Evolutionary conservation across 2,113 vertebrate species (phyloP).

Genomic region (Anseranas semipalmata): DNA sequence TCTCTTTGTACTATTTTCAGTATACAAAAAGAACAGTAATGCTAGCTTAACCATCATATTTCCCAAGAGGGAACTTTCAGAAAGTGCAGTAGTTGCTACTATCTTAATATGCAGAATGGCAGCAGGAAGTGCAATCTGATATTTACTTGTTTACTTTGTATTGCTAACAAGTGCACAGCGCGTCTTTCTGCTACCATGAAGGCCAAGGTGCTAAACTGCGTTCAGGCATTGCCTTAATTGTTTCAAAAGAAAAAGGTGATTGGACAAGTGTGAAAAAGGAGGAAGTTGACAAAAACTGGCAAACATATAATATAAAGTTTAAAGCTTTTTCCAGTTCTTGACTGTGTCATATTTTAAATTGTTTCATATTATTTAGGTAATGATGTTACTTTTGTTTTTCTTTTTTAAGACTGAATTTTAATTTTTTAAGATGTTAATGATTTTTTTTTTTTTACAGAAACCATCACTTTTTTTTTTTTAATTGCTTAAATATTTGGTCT

Average conservation of each 20-base stretch:
- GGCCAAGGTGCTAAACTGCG: background rate
- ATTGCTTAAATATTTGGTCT: background rate
- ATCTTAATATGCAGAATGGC: background rate
- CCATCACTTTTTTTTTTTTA: background rate
- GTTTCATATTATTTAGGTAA: background rate
- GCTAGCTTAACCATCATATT: background rate
- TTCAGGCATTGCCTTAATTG: background rate
- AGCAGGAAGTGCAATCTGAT: background rate
- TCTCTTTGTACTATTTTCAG: background rate
- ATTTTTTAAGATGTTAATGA: background rate
- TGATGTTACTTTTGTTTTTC: background rate
- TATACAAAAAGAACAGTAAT: background rate
- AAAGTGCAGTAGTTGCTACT: background rate
- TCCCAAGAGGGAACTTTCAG: background rate
- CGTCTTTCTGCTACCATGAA: rapidly evolving
- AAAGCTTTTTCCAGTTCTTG: background rate
- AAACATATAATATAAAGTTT: background rate
- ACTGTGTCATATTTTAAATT: background rate
- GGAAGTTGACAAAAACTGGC: background rate
- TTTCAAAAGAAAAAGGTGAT: background rate
- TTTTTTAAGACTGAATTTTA: background rate
- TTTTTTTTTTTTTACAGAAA: background rate
- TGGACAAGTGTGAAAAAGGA: background rate
- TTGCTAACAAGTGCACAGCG: background rate
- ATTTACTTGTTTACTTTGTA: background rate